Conservation (phyloP, 2,797 vertebrate species). For the Chelmon rostratus region DNA sequence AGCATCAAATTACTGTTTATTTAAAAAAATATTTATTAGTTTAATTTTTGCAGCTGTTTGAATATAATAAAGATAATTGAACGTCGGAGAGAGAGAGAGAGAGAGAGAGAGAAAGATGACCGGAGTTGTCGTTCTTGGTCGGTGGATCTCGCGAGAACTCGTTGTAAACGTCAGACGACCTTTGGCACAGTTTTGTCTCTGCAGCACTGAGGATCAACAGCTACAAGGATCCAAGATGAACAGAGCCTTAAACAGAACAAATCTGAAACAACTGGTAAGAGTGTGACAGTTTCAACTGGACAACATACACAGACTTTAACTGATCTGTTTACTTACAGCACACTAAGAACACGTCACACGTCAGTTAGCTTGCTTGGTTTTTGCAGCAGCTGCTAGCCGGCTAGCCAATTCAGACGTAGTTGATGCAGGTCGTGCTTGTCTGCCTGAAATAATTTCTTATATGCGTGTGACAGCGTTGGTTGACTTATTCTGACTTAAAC, state of each 20-base stretch:
- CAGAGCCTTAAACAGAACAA: conserved; percentile 70
- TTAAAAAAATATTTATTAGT: background rate
- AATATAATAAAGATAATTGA: no score
- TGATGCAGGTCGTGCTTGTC: background rate
- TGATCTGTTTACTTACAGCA: background rate
- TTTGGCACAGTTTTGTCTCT: conserved; percentile 59
- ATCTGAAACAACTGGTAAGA: conserved; percentile 79
- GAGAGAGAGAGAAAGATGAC: background rate
- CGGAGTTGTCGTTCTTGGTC: background rate
- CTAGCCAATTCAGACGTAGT: background rate
- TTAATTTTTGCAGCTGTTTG: background rate
- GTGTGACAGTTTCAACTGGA: background rate
- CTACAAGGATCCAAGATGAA: conserved; percentile 70
- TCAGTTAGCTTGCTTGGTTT: background rate
- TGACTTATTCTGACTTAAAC: background rate
- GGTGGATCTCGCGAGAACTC: conserved; percentile 74
- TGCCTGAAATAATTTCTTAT: accelerated
- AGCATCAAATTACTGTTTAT: background rate
- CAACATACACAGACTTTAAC: background rate
- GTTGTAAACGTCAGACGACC: conserved; percentile 36
- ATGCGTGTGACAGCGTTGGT: background rate
- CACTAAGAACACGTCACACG: background rate
- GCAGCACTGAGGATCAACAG: conserved; percentile 17
- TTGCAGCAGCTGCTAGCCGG: conserved; percentile 29
- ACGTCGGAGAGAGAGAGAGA: background rate